These are phyloP conservation scores for Phymorhynchus buccinoides DNA, from an alignment of 1,140 invertebrate species.

Conservation along the genomic window DNA sequence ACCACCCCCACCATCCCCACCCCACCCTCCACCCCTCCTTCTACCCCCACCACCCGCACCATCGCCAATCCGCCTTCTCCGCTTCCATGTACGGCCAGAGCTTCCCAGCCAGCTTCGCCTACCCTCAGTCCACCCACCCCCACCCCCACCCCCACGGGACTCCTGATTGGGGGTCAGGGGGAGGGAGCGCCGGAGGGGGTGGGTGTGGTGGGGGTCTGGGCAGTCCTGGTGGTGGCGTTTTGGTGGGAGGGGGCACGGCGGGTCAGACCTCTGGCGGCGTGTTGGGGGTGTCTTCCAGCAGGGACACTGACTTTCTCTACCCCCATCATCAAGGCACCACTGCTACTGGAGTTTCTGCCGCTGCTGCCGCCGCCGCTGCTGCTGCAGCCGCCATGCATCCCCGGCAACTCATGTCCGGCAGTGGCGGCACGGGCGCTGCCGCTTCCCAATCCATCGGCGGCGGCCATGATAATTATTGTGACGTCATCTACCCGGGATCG, in stretches of 20 bases:
- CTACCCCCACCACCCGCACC: conserved; percentile 35
- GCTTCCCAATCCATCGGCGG: not conserved
- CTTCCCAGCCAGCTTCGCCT: conserved; percentile 36
- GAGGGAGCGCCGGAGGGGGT: conserved; percentile 25
- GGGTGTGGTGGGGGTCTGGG: conserved; percentile 36
- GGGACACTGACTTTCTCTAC: conserved; percentile 43
- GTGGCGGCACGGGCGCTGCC: no score
- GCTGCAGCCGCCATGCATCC: conserved; percentile 33
- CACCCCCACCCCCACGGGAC: conserved; percentile 39
- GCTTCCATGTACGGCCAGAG: conserved; percentile 48
- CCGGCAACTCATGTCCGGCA: not conserved
- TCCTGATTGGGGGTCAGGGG: conserved; percentile 42
- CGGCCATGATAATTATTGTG: conserved; percentile 45
- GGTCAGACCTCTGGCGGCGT: no score
- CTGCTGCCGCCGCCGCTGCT: not conserved
- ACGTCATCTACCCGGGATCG: conserved; percentile 39
- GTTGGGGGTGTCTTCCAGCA: no score
- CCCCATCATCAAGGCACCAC: conserved; percentile 38
- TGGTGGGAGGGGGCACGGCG: no score
- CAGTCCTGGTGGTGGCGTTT: not conserved
- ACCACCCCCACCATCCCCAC: conserved; percentile 41
- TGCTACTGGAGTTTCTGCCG: conserved; percentile 4
- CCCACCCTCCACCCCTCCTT: conserved; percentile 37
- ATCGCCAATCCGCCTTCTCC: conserved; percentile 47
- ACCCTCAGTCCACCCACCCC: conserved; percentile 14